phyloP scores from a whole-genome alignment of 2,888 invertebrate genomes.

The Cryptocephalus moraei region DNA sequence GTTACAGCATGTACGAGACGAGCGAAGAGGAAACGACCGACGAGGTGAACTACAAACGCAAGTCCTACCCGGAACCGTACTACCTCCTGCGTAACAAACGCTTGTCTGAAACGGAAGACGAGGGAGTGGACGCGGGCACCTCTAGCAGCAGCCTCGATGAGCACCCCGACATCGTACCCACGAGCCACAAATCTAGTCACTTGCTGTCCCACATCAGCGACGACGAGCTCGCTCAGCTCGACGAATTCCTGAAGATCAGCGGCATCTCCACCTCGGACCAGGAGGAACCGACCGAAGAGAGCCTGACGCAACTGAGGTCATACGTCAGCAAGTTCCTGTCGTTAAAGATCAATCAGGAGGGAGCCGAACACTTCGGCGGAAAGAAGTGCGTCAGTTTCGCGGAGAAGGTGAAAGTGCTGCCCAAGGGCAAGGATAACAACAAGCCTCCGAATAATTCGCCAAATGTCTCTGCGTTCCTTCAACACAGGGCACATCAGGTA shows the following conservation, averaged over 20 bases:
- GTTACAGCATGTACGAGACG: conserved; percentile 75
- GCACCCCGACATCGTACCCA: conserved; percentile 34
- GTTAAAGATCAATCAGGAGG: conserved; percentile 60
- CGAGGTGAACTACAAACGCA: conserved; percentile 48
- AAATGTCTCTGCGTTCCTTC: conserved; percentile 53
- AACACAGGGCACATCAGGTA: conserved; percentile 50
- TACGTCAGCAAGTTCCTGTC: conserved; percentile 63
- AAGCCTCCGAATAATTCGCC: conserved; percentile 65
- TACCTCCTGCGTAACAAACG: conserved; percentile 23
- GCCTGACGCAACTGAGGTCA: conserved; percentile 57
- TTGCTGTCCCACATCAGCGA: conserved; percentile 41
- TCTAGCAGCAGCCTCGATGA: conserved; percentile 50
- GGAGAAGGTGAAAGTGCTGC: conserved; percentile 46
- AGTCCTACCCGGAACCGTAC: conserved; percentile 67
- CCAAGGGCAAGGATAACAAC: conserved; percentile 40
- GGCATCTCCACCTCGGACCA: conserved; percentile 57
- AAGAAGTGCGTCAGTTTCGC: conserved; percentile 72
- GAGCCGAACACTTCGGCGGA: conserved; percentile 48
- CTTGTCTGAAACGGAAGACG: conserved; percentile 44
- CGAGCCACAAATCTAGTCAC: conserved; percentile 20
- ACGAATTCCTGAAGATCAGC: conserved; percentile 61
- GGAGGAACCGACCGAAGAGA: conserved; percentile 54
- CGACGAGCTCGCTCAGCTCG: conserved; percentile 55
- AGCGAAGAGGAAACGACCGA: conserved; percentile 42
- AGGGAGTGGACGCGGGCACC: conserved; percentile 46